These are phyloP conservation scores for Gadus chalcogrammus DNA, from an alignment of 2,113 vertebrate genomes.

Conservation along the genomic window DNA sequence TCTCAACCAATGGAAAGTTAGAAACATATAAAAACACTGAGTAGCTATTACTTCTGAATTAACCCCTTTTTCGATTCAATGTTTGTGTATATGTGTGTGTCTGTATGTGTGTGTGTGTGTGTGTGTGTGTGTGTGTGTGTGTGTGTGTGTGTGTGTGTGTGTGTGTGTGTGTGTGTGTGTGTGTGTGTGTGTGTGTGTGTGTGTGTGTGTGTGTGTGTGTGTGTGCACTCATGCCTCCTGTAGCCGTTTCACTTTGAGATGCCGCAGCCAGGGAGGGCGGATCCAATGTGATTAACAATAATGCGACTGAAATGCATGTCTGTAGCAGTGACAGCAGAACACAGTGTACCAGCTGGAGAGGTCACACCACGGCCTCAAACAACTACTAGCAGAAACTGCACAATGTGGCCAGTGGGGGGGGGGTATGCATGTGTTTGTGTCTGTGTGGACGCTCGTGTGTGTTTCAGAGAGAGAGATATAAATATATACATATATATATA, in stretches of 20 bases:
- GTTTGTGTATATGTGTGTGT: slow-evolving; percentile 5
- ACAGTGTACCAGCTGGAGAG: slow-evolving; percentile 3
- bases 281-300: slow-evolving; percentile 1
- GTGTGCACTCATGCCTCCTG: background rate
- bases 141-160: too few species aligned
- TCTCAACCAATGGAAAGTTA: too few species aligned
- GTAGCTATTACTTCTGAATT: too few species aligned
- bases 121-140: too few species aligned
- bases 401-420: background rate
- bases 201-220: slow-evolving; percentile 9
- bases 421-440: background rate
- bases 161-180: background rate
- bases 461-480: background rate
- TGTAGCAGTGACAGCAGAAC: slow-evolving; percentile 1
- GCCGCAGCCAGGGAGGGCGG: background rate
- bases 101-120: background rate
- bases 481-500: too few species aligned
- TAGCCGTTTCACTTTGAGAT: too few species aligned
- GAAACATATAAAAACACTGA: too few species aligned
- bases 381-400: background rate
- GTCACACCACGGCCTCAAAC: background rate
- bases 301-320: background rate
- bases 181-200: background rate
- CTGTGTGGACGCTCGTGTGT: background rate
- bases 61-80: background rate